Percentiles rank a stretch among this genome's conserved stretches.
Evolutionary conservation across 2,888 invertebrate genomes (phyloP).

Genomic region (Torymus aiolomorphi): DNA sequence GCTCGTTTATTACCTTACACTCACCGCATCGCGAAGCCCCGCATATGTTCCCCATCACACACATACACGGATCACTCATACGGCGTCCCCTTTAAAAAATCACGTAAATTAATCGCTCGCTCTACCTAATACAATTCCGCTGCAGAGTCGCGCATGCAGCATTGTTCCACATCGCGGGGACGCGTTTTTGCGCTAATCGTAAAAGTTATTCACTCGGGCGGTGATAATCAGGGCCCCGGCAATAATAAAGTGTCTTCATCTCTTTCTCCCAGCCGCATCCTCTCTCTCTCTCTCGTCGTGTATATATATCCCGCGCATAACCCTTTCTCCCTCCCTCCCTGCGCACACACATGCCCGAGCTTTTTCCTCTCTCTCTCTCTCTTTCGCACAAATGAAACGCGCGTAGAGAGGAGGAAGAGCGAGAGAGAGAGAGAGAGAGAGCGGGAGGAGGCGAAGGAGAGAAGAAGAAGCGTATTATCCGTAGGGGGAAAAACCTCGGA

Average conservation of each 20-base stretch:
- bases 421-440: neutral
- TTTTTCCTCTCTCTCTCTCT: slow-evolving; percentile 38
- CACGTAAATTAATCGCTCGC: slow-evolving; percentile 5
- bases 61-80: no score
- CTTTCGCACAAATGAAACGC: slow-evolving; percentile 42
- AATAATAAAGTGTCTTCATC: slow-evolving; percentile 50
- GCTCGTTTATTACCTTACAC: no score
- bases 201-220: slow-evolving; percentile 33
- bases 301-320: slow-evolving; percentile 7
- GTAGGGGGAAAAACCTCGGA: slow-evolving; percentile 50
- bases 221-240: slow-evolving; percentile 17
- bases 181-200: slow-evolving; percentile 4
- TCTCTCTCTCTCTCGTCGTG: no score
- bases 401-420: neutral
- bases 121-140: neutral
- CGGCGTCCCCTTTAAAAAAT: slow-evolving; percentile 1
- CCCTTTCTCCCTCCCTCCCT: slow-evolving; percentile 13
- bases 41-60: neutral
- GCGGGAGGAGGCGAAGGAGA: slow-evolving; percentile 3
- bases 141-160: neutral
- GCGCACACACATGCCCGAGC: neutral
- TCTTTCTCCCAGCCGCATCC: neutral
- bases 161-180: slow-evolving; percentile 25
- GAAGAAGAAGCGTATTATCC: slow-evolving; percentile 52
- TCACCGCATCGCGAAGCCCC: no score